Base-by-base conservation (phyloP, 2,797 vertebrate species). In the Fistularia commersonii region DNA sequence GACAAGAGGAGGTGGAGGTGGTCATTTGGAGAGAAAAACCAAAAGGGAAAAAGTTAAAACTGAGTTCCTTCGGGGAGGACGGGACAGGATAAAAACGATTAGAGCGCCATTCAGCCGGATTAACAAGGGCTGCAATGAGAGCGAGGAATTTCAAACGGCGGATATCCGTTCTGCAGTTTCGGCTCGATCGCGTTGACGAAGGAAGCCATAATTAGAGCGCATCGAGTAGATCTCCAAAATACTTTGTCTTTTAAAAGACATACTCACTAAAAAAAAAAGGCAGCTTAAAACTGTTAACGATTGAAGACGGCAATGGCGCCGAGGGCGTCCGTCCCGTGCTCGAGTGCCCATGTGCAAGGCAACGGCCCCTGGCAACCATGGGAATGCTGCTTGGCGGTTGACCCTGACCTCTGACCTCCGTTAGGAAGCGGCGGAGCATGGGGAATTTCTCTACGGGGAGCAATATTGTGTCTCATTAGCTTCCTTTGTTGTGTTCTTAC, bases 41-140 rank as follows among this genome's bases (percentile, higher is more conserved):
- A 14, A 62, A 58, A 61, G 36, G 49, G 39, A 32, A 82, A 72
- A 77, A 80, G 60, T 81, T 81, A 75, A 80, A 83, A 84, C 64
- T 62, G 64, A 78, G 61, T 77, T 77, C 68, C 66, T 15, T 3
- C 34, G 39, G 50, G 1, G n/a, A 44, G 54, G 50, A 34, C 7
- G 45, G 56, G 44, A 63, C 41, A 14, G 39, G 9, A 36, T 50
- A 48, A 32, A 56, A 51, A 36, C 7, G 41, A 74, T 72, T 58
- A 65, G 36, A 6, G 53, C 23, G 5, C 45, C 53, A 37, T 64
- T 66, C 47, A 48, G 63, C 39, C 32, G 59, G 49, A 77, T 72
- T 70, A 72, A 50, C n/a, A 66, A 51, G 14, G 43, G 14, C 23
- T 31, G 15, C 35, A 48, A 38, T n/a, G n/a, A n/a, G n/a, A n/a